Conservation (phyloP, 2,113 vertebrate genomes). For the Dicrurus megarhynchus region DNA sequence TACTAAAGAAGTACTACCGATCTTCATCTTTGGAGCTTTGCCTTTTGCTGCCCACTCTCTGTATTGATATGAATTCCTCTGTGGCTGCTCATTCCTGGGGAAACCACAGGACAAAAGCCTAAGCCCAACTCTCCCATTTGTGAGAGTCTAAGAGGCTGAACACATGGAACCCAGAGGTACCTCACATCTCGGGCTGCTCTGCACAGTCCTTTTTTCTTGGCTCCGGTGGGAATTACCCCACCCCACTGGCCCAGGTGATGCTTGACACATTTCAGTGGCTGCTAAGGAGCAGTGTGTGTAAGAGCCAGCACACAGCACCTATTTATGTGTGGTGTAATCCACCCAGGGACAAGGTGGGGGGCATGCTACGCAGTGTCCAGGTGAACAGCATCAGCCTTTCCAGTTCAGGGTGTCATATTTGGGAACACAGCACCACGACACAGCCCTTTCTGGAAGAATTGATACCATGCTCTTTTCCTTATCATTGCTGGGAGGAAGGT, state of each 20-base stretch:
- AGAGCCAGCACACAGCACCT: not conserved
- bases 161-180: accelerated
- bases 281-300: not conserved
- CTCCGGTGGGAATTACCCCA: not conserved
- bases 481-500: not conserved
- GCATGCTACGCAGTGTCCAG: not conserved
- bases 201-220: not conserved
- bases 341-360: not conserved
- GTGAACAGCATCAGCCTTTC: not conserved
- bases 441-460: not conserved
- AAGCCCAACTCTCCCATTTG: not conserved
- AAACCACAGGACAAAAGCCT: not conserved
- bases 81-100: not conserved
- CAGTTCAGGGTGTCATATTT: not conserved
- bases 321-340: not conserved
- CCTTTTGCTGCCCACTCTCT: not conserved
- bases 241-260: not conserved
- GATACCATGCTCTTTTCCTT: not conserved
- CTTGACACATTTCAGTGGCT: not conserved
- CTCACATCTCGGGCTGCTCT: not conserved
- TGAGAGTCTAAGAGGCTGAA: not conserved
- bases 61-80: not conserved
- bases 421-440: not conserved
- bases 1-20: not conserved
- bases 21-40: no score